phyloP scores from a whole-genome alignment of 2,113 vertebrate genomes.

The Athene noctua region DNA sequence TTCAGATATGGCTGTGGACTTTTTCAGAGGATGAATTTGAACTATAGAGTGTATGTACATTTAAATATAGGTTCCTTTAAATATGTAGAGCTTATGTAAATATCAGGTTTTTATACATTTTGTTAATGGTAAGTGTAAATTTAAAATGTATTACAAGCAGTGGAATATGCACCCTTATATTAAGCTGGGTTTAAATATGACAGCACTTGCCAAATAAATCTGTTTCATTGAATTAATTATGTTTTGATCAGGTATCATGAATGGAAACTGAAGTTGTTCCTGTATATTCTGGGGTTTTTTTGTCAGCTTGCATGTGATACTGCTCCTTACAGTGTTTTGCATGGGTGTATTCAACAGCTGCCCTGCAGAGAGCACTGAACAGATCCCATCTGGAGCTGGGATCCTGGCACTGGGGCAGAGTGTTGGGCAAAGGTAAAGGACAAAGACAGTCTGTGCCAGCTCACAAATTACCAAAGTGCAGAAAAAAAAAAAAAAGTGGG shows the following conservation, averaged over 20 bases:
- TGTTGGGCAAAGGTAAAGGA: background rate
- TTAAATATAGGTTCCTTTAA: background rate
- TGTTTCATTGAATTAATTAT: background rate
- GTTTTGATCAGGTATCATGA: background rate
- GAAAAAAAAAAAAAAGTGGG: fast-evolving
- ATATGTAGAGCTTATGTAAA: background rate
- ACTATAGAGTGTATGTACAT: background rate
- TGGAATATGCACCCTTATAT: background rate
- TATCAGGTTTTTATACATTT: background rate
- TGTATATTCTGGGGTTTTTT: background rate
- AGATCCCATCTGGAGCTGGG: background rate
- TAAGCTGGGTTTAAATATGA: background rate
- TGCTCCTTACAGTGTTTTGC: background rate
- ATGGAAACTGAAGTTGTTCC: background rate
- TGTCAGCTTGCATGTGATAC: background rate
- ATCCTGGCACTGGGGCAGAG: background rate
- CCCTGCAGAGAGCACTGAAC: background rate
- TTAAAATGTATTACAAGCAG: background rate
- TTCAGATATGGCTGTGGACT: background rate
- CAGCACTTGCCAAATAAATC: background rate
- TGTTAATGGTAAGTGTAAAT: background rate
- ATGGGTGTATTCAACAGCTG: background rate
- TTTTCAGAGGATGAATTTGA: background rate
- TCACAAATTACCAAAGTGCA: background rate
- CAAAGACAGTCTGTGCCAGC: background rate